A percentile compares a stretch with the other conserved stretches of the same genome.
Conservation (phyloP, 2,888 invertebrate species). For the Scrobipalpa costella region DNA sequence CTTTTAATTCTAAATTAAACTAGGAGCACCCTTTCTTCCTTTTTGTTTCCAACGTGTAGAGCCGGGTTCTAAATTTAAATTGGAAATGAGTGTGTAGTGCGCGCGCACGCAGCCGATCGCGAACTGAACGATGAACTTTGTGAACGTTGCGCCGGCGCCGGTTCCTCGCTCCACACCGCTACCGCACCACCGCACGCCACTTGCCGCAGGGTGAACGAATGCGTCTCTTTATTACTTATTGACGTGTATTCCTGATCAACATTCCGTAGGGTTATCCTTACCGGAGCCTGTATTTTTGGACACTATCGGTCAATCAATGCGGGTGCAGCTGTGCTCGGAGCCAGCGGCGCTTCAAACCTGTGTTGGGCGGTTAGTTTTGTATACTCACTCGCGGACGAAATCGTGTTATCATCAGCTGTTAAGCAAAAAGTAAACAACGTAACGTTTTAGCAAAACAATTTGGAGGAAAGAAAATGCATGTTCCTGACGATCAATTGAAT, state of each 20-base stretch:
- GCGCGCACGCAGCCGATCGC: conserved; percentile 59
- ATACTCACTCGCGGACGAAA: conserved; percentile 21
- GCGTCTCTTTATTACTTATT: conserved; percentile 50
- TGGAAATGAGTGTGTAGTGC: conserved; percentile 42
- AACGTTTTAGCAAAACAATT: not conserved
- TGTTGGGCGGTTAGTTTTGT: not conserved
- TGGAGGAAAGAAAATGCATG: not conserved
- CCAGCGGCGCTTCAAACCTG: not conserved
- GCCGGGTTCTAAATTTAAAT: conserved; percentile 46
- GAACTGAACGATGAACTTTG: conserved; percentile 66
- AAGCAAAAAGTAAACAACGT: conserved; percentile 17
- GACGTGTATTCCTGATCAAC: conserved; percentile 53
- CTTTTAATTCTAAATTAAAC: conserved; percentile 65
- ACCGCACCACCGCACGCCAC: conserved; percentile 32
- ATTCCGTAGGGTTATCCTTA: conserved; percentile 57
- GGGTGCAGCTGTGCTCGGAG: conserved; percentile 32
- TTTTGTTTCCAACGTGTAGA: conserved; percentile 47
- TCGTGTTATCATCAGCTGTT: conserved; percentile 18
- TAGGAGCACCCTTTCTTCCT: conserved; percentile 64
- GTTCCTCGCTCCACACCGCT: conserved; percentile 33
- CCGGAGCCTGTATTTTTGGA: conserved; percentile 59
- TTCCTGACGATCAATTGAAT: too few species aligned
- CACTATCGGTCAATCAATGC: conserved; percentile 54
- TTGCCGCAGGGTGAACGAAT: conserved; percentile 47
- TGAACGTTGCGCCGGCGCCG: conserved; percentile 43